Evolutionary conservation across 2,888 invertebrate genomes (phyloP), one percentile per base, ranked within the genome.

Genomic region (Tromatobia lineatoria): DNA sequence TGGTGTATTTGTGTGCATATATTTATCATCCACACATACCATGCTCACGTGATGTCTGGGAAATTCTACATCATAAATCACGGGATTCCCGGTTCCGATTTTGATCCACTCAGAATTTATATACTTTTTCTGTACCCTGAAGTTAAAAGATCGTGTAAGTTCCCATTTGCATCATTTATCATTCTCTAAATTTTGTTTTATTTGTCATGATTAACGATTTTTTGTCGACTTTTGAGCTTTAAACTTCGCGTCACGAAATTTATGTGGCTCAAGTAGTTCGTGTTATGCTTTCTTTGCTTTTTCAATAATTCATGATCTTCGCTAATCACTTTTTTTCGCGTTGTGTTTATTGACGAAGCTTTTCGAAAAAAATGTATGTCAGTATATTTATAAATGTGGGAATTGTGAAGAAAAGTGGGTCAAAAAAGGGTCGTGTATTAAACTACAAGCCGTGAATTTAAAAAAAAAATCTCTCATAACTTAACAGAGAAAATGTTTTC

Each of bases 21-120:
- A 45, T 69, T 69, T 61, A 74, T n/a, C 67, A 69, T 74, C 74
- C 45, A 69, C 69, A 61, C 29, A 79, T 70, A 64, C 74, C 74
- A 15, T 45, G 50, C 47, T 69, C 70, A 18, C 74, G 61, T 18
- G 42, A 54, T 64, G 74, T 74, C 54, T 61, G 45, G 67, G 61
- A 54, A 57, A 52, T 18, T 4, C 18, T 34, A 15, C 34, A 52
- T n/a, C 78, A 75, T 79, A 74, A 82, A 78, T 82, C 82, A 78
- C 61, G 66, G 34, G 61, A 64, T 70, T 52, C 69, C 52, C 59
- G 20, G 64, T 64, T 38, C 11, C 50, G 6, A 70, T 50, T n/a
- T 42, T 52, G 64, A 82, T 61, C 57, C 67, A 66, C 34, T 45
- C 52, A 47, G 29, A 70, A 77, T 57, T 73, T 73, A 74, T 82